These are phyloP conservation scores for Drosophila mimetica DNA, from an alignment of 2,888 invertebrate species.

Conservation along the genomic window DNA sequence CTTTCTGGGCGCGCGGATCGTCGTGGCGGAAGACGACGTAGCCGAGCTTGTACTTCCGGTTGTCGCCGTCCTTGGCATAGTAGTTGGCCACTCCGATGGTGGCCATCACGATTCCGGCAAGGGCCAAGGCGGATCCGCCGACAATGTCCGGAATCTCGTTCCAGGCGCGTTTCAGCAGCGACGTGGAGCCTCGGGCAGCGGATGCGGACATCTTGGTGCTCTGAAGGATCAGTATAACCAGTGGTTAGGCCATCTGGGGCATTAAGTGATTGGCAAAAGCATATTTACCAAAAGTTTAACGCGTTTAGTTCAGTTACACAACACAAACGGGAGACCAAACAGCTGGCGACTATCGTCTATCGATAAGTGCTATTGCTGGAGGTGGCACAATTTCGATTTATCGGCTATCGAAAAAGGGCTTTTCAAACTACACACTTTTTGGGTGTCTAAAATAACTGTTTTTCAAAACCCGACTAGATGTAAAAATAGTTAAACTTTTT, in stretches of 20 bases:
- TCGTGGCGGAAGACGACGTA: conserved; percentile 89
- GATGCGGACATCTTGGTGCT: conserved; percentile 73
- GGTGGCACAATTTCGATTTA: not conserved
- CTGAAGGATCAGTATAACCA: conserved; percentile 1
- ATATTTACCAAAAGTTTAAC: conserved; percentile 59
- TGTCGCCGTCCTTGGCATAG: conserved; percentile 87
- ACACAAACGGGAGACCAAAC: conserved; percentile 43
- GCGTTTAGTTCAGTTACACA: conserved; percentile 62
- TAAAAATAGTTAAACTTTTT: too few species aligned
- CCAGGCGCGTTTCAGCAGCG: conserved; percentile 85
- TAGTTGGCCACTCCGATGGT: conserved; percentile 85
- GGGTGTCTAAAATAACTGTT: not conserved
- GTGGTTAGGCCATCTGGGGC: not conserved
- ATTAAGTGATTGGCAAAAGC: not conserved
- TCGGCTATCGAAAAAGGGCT: not conserved
- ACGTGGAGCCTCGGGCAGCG: conserved; percentile 76
- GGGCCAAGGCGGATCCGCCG: conserved; percentile 86
- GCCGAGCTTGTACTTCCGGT: conserved; percentile 87
- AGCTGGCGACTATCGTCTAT: conserved; percentile 14
- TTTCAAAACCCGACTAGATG: not conserved
- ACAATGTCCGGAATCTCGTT: conserved; percentile 90
- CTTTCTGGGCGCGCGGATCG: conserved; percentile 87
- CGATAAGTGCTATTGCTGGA: not conserved
- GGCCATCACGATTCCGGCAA: conserved; percentile 86
- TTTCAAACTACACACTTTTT: not conserved